Percentiles rank a stretch among this genome's conserved stretches.
phyloP scores from a whole-genome alignment of 1,140 invertebrate species.

The Drosophila suzukii region DNA sequence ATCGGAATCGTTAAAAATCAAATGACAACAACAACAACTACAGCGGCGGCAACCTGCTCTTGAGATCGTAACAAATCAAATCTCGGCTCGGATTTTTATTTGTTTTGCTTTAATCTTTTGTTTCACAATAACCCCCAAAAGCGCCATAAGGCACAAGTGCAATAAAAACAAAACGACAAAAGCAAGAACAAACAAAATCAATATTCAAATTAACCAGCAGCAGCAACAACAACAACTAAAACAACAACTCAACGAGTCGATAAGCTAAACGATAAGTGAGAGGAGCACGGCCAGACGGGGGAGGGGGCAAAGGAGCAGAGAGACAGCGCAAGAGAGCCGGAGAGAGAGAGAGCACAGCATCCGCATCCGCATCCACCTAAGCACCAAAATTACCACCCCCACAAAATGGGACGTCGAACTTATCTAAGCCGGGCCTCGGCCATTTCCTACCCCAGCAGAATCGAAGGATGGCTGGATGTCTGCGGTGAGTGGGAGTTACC shows the following conservation, averaged over 20 bases:
- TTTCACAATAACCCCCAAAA: conserved; percentile 33
- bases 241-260: conserved; percentile 64
- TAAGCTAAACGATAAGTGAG: conserved; percentile 66
- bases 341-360: conserved; percentile 38
- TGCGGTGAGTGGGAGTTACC: conserved; percentile 86
- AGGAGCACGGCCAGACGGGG: neutral
- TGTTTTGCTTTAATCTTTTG: conserved; percentile 46
- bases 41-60: conserved; percentile 32
- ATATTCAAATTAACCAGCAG: conserved; percentile 74
- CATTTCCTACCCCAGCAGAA: conserved; percentile 87
- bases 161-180: conserved; percentile 60
- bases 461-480: conserved; percentile 90
- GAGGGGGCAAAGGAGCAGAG: neutral
- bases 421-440: conserved; percentile 76
- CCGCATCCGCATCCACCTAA: conserved; percentile 12
- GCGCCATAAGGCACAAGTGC: conserved; percentile 60
- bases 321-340: conserved; percentile 11
- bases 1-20: conserved; percentile 16
- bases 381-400: conserved; percentile 4
- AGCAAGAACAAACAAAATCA: conserved; percentile 62
- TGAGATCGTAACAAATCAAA: conserved; percentile 8
- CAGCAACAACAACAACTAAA: conserved; percentile 37
- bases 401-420: conserved; percentile 78
- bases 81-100: conserved; percentile 13
- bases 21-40: conserved; percentile 28